phyloP scores from a whole-genome alignment of 2,797 vertebrate genomes.

The Peromyscus attwateri region DNA sequence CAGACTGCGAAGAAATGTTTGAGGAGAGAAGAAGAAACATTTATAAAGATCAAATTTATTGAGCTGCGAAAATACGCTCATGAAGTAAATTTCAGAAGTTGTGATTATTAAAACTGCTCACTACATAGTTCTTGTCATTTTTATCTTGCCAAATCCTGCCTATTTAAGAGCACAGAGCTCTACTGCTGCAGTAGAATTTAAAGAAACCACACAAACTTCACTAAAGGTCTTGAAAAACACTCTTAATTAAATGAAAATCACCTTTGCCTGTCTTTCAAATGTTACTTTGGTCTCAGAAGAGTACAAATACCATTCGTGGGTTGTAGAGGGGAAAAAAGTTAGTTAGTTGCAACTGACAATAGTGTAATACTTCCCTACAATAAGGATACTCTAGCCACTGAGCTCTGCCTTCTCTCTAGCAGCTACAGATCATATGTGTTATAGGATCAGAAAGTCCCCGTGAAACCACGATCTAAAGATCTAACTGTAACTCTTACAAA shows the following conservation, averaged over 20 bases:
- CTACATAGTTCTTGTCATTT: slow-evolving; percentile 82
- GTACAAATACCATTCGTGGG: slow-evolving; percentile 84
- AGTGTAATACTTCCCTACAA: slow-evolving; percentile 84
- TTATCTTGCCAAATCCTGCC: slow-evolving; percentile 79
- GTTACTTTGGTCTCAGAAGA: slow-evolving; percentile 84
- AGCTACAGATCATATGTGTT: slow-evolving; percentile 85
- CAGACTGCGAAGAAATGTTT: slow-evolving; percentile 83
- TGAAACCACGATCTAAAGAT: slow-evolving; percentile 82
- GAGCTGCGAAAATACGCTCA: slow-evolving; percentile 79
- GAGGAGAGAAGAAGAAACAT: slow-evolving; percentile 81
- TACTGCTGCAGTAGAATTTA: slow-evolving; percentile 61
- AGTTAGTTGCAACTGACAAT: slow-evolving; percentile 85
- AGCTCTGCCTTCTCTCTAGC: not conserved
- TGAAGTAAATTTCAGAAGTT: slow-evolving; percentile 74
- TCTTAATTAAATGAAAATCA: slow-evolving; percentile 83
- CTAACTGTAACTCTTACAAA: slow-evolving; percentile 72
- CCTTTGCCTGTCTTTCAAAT: slow-evolving; percentile 84
- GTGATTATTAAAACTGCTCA: slow-evolving; percentile 80
- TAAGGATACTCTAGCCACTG: slow-evolving; percentile 76
- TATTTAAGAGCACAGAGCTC: slow-evolving; percentile 76
- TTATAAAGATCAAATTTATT: slow-evolving; percentile 83
- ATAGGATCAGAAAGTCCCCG: slow-evolving; percentile 85
- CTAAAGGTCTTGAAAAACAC: slow-evolving; percentile 82
- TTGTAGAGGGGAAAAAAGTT: slow-evolving; percentile 52
- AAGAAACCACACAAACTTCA: slow-evolving; percentile 80